Evolutionary conservation across 2,888 invertebrate species (phyloP), one percentile per base, ranked within the genome.

Genomic region (Dascillus cervinus): DNA sequence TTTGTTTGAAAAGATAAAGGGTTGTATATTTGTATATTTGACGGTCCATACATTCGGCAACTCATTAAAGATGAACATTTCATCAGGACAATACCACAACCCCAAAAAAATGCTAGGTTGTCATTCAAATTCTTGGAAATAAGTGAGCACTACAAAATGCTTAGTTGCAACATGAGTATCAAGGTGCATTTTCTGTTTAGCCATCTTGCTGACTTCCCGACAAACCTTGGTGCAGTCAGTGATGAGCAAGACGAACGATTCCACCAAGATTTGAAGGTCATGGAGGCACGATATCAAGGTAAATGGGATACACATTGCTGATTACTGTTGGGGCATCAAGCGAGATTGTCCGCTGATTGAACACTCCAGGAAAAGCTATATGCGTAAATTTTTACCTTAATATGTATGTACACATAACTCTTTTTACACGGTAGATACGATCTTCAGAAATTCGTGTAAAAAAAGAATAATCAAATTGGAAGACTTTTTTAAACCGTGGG

Each of bases 181-280:
- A 58, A 60, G 37, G 38, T 59, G 8, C 59, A 62, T 43, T 56
- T 53, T 42, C 46, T 62, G 15, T 40, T 55, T 37, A 52, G 43
- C 13, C 55, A 62, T 39, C 29, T 61, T 17, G 50, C 58, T 36
- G 49, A 46, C 33, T 63, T 62, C 44, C 55, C 56, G 8, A 44
- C 53, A 43, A 63, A 62, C 46, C 43, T 55, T 21, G 58, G 55
- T 27, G 51, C 40, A 26, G 43, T 49, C 13, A 55, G 55, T 37
- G 57, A 58, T 34, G 55, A 59, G 35, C 60, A 59, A 22, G 53
- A 56, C 13, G 56, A 61, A 46, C 38, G 58, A 17, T 62, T 62
- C 37, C 60, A 62, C 40, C 60, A 60, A 34, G 58, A 61, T 34
- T 47, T 58, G 13, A 46, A 39, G 20, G 39, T 39, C 11, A 56